Base-by-base conservation (phyloP, 2,797 vertebrate species). In the Anabacerthia variegaticeps region DNA sequence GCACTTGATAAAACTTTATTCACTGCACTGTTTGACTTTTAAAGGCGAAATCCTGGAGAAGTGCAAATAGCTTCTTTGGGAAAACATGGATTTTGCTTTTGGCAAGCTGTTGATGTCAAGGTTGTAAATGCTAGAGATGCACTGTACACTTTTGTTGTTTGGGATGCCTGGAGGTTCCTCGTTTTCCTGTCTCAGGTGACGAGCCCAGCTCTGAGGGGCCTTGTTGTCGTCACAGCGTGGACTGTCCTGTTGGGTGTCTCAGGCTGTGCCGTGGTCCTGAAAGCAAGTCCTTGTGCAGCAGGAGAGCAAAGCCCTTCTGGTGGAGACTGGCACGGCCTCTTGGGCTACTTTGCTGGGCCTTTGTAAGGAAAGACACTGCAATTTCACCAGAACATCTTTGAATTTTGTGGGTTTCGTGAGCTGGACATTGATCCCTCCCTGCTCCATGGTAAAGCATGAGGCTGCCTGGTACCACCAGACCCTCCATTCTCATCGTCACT, bases 1-100 rank as follows among this genome's bases (percentile, higher is more conserved):
- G 16, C 56, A 26, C 63, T 92, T 39, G 84, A 58, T 85, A 92
- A 54, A 91, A 77, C 51, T 95, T 85, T 32, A 59, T 76, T 85
- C 52, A 8, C 27, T 77, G 67, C 11, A 7, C 18, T 58, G 22
- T 43, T n/a, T 52, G 61, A 54, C 28, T 69, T 82, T 54, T 41
- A 61, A 83, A 74, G 39, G 86, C 7, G 20, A 77, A 94, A 85
- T 56, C 32, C 16, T 63, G 44, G 44, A 52, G 80, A 88, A 76
- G 9, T 28, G 3, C 10, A 18, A 55, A 43, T 24, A 43, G 15
- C 39, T 84, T 44, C 46, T 63, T 88, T 3, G 36, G n/a, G 41
- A 27, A 41, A 39, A 48, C 4, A 0, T 3, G 39, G 59, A 19
- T 66, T 78, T 91, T 85, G 37, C 49, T 80, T 61, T 77, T 58